Evolutionary conservation across 2,113 vertebrate genomes (phyloP).

Genomic region (Rutilus rutilus): DNA sequence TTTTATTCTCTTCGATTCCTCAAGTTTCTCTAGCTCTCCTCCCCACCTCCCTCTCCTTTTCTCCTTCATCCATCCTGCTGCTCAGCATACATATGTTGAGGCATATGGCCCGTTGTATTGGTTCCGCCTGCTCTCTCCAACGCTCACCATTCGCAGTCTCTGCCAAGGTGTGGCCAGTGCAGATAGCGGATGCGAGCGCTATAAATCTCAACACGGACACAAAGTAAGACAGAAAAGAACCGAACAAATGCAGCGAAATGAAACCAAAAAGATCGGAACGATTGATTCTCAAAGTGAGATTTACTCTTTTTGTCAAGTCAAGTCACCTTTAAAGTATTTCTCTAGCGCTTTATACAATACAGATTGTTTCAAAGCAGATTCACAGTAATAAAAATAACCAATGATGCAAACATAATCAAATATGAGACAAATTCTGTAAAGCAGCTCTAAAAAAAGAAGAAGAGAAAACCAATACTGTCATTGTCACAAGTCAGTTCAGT

Average conservation of each 20-base stretch:
- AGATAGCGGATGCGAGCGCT: conserved; percentile 18
- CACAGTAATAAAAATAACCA: too few relatives aligned
- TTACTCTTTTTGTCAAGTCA: neutral
- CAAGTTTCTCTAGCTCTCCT: conserved; percentile 57
- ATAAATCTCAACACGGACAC: conserved; percentile 16
- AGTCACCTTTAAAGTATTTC: too few relatives aligned
- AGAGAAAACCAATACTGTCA: too few relatives aligned
- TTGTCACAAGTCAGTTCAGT: too few relatives aligned
- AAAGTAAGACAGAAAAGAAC: neutral
- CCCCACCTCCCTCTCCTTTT: conserved; percentile 43
- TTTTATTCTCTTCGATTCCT: conserved; percentile 19
- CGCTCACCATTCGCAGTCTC: conserved; percentile 45
- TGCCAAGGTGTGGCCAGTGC: conserved; percentile 48
- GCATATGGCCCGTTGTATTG: conserved; percentile 61
- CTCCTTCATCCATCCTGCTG: conserved; percentile 49
- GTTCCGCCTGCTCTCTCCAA: conserved; percentile 52
- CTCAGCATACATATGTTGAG: conserved; percentile 52
- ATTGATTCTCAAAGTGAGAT: neutral
- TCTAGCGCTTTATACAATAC: too few relatives aligned
- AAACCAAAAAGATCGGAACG: neutral
- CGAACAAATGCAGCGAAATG: neutral
- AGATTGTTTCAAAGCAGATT: too few relatives aligned
- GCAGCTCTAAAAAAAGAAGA: too few relatives aligned
- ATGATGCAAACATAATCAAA: too few relatives aligned
- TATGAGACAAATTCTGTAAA: too few relatives aligned